Base-by-base conservation (phyloP, 92 coral and sea anemone species). In the Montipora capitata region DNA sequence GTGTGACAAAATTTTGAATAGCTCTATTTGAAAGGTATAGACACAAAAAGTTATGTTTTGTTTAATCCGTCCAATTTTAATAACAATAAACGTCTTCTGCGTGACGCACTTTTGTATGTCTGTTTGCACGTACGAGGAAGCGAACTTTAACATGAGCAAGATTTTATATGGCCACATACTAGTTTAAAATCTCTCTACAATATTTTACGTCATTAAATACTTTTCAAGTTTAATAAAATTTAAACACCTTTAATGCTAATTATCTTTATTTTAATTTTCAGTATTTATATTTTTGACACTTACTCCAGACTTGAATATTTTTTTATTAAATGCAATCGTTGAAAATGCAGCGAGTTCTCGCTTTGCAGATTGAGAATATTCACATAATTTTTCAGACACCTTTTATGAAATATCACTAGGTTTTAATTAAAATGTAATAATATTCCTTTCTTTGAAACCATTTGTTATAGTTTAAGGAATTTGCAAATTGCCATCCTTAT, bases 61-160 rank as follows among this genome's bases (percentile, higher is more conserved):
- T 16, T 16, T 44, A 72, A 43, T 43, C 52, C 15, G 7, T 48
- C 3, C 3, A 80, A 80, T 80, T 68, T 38, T 13, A 80, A 81
- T 81, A 52, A 81, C 77, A 81, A 81, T 67, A 27, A 41, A 40
- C 17, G 67, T 67, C 16, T 18, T 20, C 15, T 16, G 52, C 7
- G 3, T 81, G 85, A 68, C 85, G 85, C 49, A 66, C 14, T 52
- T 68, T 67, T 3, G n/a, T 49, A 4, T 0, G 38, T 74, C 1
- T 35, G n/a, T 38, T 81, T 68, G 85, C 67, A 81, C 85, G 67
- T 68, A 54, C 76, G 40, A 45, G 3, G 56, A 48, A 80, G 27
- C 49, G 67, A n/a, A 48, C n/a, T 49, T 35, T 16, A 49, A 67
- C 67, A 18, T 18, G 18, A 3, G 5, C 3, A 10, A 16, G 6